phyloP scores from a whole-genome alignment of 2,113 vertebrate genomes.

The Leptobrachium leishanense region DNA sequence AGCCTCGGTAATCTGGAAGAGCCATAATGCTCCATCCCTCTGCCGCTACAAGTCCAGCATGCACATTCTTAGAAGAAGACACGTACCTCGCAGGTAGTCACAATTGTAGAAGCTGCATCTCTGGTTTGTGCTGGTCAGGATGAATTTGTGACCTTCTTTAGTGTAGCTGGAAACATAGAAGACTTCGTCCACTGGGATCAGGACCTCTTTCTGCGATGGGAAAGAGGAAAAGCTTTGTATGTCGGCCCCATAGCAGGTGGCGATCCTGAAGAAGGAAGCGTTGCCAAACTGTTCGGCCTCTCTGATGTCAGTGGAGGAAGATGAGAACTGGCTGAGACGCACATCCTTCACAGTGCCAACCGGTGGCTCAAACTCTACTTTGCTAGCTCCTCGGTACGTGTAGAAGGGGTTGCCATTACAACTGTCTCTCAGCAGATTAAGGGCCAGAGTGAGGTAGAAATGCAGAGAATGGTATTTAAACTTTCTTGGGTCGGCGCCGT shows the following conservation, averaged over 20 bases:
- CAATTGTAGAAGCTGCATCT: slow-evolving; percentile 38
- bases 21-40: no score
- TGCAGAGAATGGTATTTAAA: slow-evolving; percentile 56
- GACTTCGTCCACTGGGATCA: slow-evolving; percentile 31
- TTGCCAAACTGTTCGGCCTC: slow-evolving; percentile 3
- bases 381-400: slow-evolving; percentile 54
- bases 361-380: background rate
- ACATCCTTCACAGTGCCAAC: background rate
- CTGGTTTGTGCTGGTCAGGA: background rate
- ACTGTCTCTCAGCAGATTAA: slow-evolving; percentile 56
- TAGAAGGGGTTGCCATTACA: slow-evolving; percentile 46
- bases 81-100: slow-evolving; percentile 33
- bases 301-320: slow-evolving; percentile 6
- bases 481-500: slow-evolving; percentile 46
- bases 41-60: no score
- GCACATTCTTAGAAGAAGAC: no score
- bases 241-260: slow-evolving; percentile 5
- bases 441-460: slow-evolving; percentile 66
- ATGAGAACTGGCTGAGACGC: slow-evolving; percentile 35
- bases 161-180: slow-evolving; percentile 16
- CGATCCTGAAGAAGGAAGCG: slow-evolving; percentile 23
- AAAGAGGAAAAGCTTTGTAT: slow-evolving; percentile 22
- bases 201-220: slow-evolving; percentile 24
- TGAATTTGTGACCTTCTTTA: background rate
- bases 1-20: no score